These are phyloP conservation scores for Cephalopterus ornatus DNA, from an alignment of 2,113 vertebrate genomes.

Conservation along the genomic window DNA sequence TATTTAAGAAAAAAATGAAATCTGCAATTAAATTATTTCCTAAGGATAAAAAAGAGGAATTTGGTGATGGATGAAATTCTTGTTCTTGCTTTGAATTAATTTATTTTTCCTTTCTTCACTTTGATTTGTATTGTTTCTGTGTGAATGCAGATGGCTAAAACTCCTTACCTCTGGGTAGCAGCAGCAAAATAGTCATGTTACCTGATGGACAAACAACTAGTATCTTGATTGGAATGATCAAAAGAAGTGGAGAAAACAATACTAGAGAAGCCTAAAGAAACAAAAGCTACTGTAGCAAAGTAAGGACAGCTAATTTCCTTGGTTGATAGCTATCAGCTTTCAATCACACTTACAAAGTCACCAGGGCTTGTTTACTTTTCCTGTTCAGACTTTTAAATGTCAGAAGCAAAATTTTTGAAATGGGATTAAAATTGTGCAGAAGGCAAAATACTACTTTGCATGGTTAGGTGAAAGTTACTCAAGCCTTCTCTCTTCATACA, in stretches of 20 bases:
- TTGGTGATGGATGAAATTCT: not conserved
- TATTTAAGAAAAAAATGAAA: not conserved
- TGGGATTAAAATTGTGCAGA: not conserved
- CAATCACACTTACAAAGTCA: not conserved
- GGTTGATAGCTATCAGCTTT: not conserved
- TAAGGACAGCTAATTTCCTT: not conserved
- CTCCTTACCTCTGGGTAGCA: not conserved
- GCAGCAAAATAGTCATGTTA: not conserved
- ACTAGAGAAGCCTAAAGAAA: not conserved
- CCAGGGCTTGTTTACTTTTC: not conserved
- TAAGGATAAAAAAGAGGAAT: not conserved
- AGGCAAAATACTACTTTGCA: not conserved
- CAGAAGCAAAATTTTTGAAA: not conserved
- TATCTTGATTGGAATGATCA: not conserved
- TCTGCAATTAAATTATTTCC: not conserved
- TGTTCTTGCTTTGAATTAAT: not conserved
- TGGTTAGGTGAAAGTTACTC: not conserved
- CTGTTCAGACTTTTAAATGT: not conserved
- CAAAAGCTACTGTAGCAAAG: not conserved
- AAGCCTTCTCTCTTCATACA: not conserved
- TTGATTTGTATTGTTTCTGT: not conserved
- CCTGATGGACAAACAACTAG: not conserved
- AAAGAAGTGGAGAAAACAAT: not conserved
- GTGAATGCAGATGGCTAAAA: not conserved
- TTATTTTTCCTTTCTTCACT: not conserved